Percentiles rank a stretch among this genome's conserved stretches.
These are phyloP conservation scores for Lepas anatifera DNA, from an alignment of 2,888 invertebrate species.

Conservation along the genomic window DNA sequence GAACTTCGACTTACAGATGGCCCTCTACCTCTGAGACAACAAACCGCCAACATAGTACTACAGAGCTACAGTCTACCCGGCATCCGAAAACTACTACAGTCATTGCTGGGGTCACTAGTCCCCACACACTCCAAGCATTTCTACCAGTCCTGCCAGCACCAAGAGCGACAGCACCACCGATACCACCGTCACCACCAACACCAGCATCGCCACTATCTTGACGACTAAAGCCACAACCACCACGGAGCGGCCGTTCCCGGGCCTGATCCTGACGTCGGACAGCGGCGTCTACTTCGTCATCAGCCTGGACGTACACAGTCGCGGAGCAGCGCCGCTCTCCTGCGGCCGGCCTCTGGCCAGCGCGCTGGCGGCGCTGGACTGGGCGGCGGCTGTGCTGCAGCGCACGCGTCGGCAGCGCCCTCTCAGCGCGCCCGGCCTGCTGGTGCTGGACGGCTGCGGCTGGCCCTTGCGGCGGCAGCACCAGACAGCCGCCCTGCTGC, in stretches of 20 bases:
- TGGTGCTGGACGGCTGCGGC: background rate
- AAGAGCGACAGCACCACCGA: background rate
- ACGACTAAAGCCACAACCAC: background rate
- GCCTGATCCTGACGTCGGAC: slow-evolving; percentile 26
- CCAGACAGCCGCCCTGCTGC: background rate
- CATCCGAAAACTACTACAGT: too few species aligned
- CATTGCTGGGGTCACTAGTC: too few species aligned
- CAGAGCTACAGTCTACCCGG: too few species aligned
- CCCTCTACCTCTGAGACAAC: too few species aligned
- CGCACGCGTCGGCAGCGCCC: background rate
- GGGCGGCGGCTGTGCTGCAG: slow-evolving; percentile 30
- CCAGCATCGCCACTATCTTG: background rate
- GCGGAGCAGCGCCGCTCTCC: slow-evolving; percentile 36
- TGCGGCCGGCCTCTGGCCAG: slow-evolving; percentile 21
- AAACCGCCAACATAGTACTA: too few species aligned
- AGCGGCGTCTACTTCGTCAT: slow-evolving; percentile 27
- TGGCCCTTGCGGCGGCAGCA: background rate
- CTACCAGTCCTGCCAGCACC: too few species aligned
- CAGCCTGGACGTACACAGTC: slow-evolving; percentile 39
- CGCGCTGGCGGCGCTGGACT: slow-evolving; percentile 20
- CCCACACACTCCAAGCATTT: too few species aligned
- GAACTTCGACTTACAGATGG: too few species aligned
- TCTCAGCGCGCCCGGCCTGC: background rate
- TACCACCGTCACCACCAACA: background rate
- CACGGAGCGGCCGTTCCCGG: slow-evolving; percentile 15